A percentile compares a stretch with the other conserved stretches of the same genome.
phyloP scores from a whole-genome alignment of 2,888 invertebrate species.

The Schrankia costaestrigalis region DNA sequence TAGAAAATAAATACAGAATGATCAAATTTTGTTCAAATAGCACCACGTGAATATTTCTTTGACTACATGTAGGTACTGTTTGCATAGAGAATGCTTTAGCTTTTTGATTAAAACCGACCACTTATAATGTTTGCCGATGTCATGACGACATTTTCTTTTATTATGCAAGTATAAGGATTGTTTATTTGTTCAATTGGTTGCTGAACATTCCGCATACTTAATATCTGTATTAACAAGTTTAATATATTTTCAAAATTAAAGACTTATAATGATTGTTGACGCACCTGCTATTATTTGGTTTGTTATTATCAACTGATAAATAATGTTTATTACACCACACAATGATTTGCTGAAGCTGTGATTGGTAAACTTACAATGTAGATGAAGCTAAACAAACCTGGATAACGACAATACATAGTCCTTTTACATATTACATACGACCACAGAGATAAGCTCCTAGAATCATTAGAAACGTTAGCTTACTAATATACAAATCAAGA shows the following conservation, averaged over 20 bases:
- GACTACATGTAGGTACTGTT: slow-evolving; percentile 52
- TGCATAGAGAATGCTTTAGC: slow-evolving; percentile 58
- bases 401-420: no score
- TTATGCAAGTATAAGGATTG: slow-evolving; percentile 35
- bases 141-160: slow-evolving; percentile 46
- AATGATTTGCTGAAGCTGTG: no score
- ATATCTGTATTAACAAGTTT: slow-evolving; percentile 35
- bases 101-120: slow-evolving; percentile 50
- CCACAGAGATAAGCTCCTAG: no score
- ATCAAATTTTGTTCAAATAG: slow-evolving; percentile 59
- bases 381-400: no score
- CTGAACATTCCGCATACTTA: slow-evolving; percentile 32
- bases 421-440: no score
- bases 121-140: slow-evolving; percentile 49
- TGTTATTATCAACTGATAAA: no score
- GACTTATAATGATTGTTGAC: no score
- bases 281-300: no score
- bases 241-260: neutral
- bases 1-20: slow-evolving; percentile 57
- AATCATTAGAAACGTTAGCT: no score
- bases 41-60: slow-evolving; percentile 31
- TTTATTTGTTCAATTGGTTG: slow-evolving; percentile 59
- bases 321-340: no score
- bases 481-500: no score
- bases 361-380: no score